Percentiles rank a stretch among this genome's conserved stretches.
phyloP scores from a whole-genome alignment of 2,797 vertebrate genomes.

The Sebastes melanostomus region DNA sequence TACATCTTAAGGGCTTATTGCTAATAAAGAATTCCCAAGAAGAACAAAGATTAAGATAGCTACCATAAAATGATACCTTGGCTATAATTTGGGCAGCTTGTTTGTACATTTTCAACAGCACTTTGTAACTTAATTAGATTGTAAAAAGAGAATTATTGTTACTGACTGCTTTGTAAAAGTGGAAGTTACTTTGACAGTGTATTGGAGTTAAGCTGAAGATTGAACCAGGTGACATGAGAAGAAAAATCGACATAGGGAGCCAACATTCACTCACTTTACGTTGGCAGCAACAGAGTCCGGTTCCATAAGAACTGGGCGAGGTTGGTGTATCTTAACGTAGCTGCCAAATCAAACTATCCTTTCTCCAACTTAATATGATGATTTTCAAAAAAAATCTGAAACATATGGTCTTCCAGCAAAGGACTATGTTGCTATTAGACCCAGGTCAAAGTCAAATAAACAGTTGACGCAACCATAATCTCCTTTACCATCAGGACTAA shows the following conservation, averaged over 20 bases:
- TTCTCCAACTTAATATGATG: not conserved
- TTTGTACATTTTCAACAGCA: not conserved
- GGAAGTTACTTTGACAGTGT: not conserved
- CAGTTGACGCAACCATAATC: not conserved
- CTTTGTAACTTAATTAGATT: not conserved
- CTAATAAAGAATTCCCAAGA: not conserved
- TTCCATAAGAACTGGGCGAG: not conserved
- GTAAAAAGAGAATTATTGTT: not conserved
- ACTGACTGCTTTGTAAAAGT: not conserved
- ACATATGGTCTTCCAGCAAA: not conserved
- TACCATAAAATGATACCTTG: not conserved
- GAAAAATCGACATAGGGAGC: not conserved
- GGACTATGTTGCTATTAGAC: not conserved
- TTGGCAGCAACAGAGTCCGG: not conserved
- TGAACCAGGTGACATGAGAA: not conserved
- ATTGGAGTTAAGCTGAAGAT: not conserved
- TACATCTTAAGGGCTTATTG: not conserved
- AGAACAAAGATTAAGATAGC: not conserved
- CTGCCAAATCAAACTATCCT: not conserved
- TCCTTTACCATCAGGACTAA: not conserved
- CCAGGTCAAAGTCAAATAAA: constrained; percentile 5
- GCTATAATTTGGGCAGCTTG: not conserved
- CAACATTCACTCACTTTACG: not conserved
- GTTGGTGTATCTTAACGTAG: not conserved
- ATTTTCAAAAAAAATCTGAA: not conserved